Conservation (phyloP, 2,888 invertebrate genomes). For the Oconnorella tubifera region DNA sequence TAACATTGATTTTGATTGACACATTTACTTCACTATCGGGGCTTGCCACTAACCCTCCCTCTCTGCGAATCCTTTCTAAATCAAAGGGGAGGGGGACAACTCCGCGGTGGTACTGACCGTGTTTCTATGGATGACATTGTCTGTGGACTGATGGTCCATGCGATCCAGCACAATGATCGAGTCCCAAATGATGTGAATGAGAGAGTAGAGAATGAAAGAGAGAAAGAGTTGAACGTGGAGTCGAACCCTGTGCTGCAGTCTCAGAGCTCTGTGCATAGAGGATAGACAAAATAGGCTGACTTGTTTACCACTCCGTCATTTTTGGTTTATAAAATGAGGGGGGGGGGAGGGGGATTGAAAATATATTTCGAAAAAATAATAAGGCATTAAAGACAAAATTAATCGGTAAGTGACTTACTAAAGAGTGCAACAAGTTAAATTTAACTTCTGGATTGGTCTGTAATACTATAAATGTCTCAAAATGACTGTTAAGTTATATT, state of each 20-base stretch:
- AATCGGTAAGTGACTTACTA: too few relatives aligned
- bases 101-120: conserved; percentile 4
- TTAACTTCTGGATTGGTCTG: too few relatives aligned
- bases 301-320: too few relatives aligned
- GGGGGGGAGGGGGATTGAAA: background rate
- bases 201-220: conserved; percentile 42
- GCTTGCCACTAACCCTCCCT: conserved; percentile 7
- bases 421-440: too few relatives aligned
- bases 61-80: background rate
- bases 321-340: too few relatives aligned
- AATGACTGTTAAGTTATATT: too few relatives aligned
- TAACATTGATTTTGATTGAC: too few relatives aligned
- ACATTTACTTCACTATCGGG: too few relatives aligned
- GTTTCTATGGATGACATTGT: conserved; percentile 16
- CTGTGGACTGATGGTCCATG: conserved; percentile 28
- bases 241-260: conserved; percentile 47
- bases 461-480: too few relatives aligned
- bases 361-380: too few relatives aligned
- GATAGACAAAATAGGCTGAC: too few relatives aligned
- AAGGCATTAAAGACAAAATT: too few relatives aligned
- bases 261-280: conserved; percentile 42
- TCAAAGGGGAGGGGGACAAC: background rate
- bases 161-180: conserved; percentile 45
- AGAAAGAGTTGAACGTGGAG: conserved; percentile 50
- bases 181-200: conserved; percentile 46